Base-by-base conservation (phyloP, 2,797 vertebrate genomes). In the Takifugu ocellatus region DNA sequence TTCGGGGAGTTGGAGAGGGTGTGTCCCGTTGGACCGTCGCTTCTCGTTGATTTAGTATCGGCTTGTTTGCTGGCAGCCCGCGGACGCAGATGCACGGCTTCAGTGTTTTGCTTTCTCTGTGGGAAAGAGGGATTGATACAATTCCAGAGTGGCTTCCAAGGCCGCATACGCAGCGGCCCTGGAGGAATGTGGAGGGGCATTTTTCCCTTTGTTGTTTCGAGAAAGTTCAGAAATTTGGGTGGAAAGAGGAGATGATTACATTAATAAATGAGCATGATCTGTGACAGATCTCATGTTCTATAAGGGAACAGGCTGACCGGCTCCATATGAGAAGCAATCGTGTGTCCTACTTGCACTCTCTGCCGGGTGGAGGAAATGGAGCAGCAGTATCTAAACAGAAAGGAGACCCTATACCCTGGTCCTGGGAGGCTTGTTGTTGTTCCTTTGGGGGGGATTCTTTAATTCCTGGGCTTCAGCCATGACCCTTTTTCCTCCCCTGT, bases 111-210 rank as follows among this genome's bases (percentile, higher is more conserved):
- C 75, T 75, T 68, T 75, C 70, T 77, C 66, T 79, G 75, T 82
- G 85, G 79, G 79, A 82, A 71, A 74, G 59, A 56, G 42, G 10
- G 69, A 58, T 51, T 72, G 74, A 72, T 66, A 65, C 60, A 69
- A 72, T 82, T 80, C 84, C 64, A 52, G 33, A 71, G 67, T 75
- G 68, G 59, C 69, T 77, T 76, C 54, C 58, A 15, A 72, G 74
- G 72, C 78, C 77, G 49, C 72, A 73, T 78, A 73, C 74, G 71
- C 67, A 1, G 69, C 68, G 79, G 84, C 66, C 76, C 43, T 36
- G 33, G 51, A 84, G 88, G 88, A 91, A 90, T 90, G 88, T 79
- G 74, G 67, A 1, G 47, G 78, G 82, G 78, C 69, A 70, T 81
- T 79, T 59, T 70, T 75, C 59, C 25, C 49, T 64, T 79, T 84